phyloP scores from a whole-genome alignment of 30 jellyfish, hydroid and myxozoan species.

The Hydra vulgaris region DNA sequence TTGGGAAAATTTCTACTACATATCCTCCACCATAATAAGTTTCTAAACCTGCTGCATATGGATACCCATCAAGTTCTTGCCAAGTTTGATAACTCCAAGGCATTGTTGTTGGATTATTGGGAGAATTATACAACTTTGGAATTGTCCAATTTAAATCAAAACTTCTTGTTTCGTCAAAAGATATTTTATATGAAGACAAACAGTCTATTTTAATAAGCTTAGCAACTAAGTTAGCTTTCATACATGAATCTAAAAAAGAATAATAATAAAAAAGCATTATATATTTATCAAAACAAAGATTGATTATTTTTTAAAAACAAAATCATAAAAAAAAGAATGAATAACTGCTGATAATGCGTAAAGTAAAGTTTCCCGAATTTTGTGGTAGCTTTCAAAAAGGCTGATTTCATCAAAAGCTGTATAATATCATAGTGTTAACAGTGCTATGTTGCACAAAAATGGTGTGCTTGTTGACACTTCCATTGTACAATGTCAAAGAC shows the following conservation, averaged over 20 bases:
- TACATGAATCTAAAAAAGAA: constrained; percentile 76
- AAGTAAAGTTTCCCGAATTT: too few species aligned
- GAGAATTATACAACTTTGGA: constrained; percentile 16
- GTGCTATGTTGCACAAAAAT: too few species aligned
- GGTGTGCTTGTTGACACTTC: too few species aligned
- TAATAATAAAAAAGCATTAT: too few species aligned
- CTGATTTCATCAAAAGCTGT: too few species aligned
- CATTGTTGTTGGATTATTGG: constrained; percentile 39
- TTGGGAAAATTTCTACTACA: constrained; percentile 88
- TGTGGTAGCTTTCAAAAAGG: too few species aligned
- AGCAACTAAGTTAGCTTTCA: constrained; percentile 30
- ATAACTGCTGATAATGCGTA: too few species aligned
- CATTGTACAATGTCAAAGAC: too few species aligned
- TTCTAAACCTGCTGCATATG: constrained; percentile 58
- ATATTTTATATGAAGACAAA: constrained; percentile 37
- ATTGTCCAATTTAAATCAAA: constrained; percentile 55
- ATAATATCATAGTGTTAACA: too few species aligned
- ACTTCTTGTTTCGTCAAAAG: constrained; percentile 35
- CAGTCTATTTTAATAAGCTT: constrained; percentile 60
- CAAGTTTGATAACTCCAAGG: constrained; percentile 92
- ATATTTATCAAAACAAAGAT: too few species aligned
- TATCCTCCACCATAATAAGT: constrained; percentile 95
- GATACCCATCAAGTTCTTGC: constrained; percentile 88
- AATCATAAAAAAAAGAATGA: too few species aligned
- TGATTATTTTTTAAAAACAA: too few species aligned